Percentiles rank a stretch among this genome's conserved stretches.
Conservation (phyloP, 2,113 vertebrate species). For the Bubalus kerabau region DNA sequence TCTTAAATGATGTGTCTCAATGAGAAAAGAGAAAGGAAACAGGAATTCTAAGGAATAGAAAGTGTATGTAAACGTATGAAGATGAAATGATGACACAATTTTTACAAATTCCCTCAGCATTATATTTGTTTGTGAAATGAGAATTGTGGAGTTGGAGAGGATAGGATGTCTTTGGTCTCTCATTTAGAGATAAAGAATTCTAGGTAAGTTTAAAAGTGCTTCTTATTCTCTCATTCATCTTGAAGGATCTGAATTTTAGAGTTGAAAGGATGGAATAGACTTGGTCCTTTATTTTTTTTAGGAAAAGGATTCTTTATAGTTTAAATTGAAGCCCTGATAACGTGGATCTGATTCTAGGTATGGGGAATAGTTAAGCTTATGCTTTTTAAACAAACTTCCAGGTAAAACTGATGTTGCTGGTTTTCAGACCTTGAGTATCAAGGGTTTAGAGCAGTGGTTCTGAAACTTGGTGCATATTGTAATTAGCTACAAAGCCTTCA, state of each 20-base stretch:
- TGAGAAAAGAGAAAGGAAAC: not conserved
- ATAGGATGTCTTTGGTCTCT: not conserved
- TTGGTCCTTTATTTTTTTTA: not conserved
- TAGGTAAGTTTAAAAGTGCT: not conserved
- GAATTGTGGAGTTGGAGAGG: not conserved
- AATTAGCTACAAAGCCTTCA: not conserved
- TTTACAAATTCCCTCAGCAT: not conserved
- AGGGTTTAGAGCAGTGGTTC: not conserved
- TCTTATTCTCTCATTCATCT: not conserved
- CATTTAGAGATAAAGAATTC: not conserved
- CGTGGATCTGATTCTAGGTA: not conserved
- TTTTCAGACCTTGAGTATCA: not conserved
- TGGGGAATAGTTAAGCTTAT: not conserved
- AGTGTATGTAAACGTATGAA: not conserved
- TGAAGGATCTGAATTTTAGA: not conserved
- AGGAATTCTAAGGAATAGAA: not conserved
- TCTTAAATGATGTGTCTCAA: not conserved
- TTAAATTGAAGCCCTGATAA: not conserved
- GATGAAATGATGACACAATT: not conserved
- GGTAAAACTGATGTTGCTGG: not conserved
- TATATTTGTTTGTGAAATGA: not conserved
- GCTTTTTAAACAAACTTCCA: not conserved
- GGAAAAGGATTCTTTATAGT: not conserved
- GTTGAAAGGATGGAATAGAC: not conserved
- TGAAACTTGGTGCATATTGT: not conserved